Evolutionary conservation across 2,888 invertebrate species (phyloP), one percentile per base, ranked within the genome.

Genomic region (Dasypolia templi): DNA sequence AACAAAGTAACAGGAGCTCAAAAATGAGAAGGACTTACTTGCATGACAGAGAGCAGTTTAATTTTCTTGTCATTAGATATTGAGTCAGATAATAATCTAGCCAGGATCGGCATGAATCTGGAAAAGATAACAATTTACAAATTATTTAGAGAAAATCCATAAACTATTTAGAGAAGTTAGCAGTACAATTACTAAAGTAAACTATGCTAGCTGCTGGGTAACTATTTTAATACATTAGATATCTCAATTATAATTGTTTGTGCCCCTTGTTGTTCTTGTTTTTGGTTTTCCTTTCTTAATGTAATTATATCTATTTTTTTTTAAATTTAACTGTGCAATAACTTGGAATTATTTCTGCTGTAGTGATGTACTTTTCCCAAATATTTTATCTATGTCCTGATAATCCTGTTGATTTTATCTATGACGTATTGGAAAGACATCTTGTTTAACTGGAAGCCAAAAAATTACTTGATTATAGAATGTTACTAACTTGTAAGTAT

Each of bases 21-120:
- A 44, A 26, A 29, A 19, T 44, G 26, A 22, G 58, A 42, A 42
- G 11, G 7, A 44, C 75, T 72, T 89, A 97, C 97, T 96, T 97
- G 97, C 94, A 98, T 97, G 51, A 98, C 95, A 83, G 96, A 95
- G 1, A 98, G 92, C 3, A 97, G 93, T 87, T 96, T 96, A 49
- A 97, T 95, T 93, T 97, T 97, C 89, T 97, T 98, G 63, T 97
- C 97, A 85, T 95, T 95, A 46, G 97, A 97, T 82, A 97, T 94
- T 73, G 97, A 92, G 87, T 97, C 97, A 55, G 97, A 96, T 61
- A 98, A 91, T 46, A 97, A 89, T 82, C 97, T 94, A 2, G 97
- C 96, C 62, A 98, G 89, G 75, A 97, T 96, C 39, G 97, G 97
- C 89, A 97, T 95, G 90, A 97, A 98, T 89, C 97, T 96, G 93